Evolutionary conservation across 2,113 vertebrate species (phyloP).

Genomic region (Blennius ocellaris): DNA sequence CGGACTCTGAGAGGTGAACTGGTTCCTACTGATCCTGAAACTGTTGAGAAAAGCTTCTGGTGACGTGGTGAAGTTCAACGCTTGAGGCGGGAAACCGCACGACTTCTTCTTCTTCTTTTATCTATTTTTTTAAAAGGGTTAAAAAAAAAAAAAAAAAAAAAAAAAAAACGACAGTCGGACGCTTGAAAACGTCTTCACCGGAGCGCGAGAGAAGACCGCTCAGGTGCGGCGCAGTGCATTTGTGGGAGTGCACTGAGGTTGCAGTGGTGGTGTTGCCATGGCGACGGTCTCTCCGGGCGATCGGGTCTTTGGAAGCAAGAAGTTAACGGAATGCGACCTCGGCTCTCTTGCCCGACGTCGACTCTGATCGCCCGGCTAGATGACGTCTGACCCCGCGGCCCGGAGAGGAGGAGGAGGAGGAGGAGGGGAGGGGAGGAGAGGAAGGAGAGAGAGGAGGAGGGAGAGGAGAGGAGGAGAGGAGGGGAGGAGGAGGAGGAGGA

Average conservation of each 20-base stretch:
- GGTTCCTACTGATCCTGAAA: too few species aligned
- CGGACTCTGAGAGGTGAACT: background rate
- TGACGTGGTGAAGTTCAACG: background rate
- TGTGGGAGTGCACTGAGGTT: constrained; percentile 61
- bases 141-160: too few species aligned
- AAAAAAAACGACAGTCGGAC: background rate
- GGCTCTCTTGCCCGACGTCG: constrained; percentile 39
- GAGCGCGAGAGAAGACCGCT: constrained; percentile 1
- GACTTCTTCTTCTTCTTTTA: too few species aligned
- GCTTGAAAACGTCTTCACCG: too few species aligned
- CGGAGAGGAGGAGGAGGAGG: too few species aligned
- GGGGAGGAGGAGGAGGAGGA: too few species aligned
- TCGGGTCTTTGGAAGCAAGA: constrained; percentile 54
- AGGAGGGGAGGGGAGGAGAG: too few species aligned
- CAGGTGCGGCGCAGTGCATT: constrained; percentile 65
- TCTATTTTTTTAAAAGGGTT: background rate
- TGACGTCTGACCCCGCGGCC: constrained; percentile 58
- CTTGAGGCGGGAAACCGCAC: too few species aligned
- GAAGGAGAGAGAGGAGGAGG: too few species aligned
- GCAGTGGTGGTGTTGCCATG: constrained; percentile 75
- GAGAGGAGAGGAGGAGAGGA: too few species aligned
- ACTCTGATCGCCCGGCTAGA: constrained; percentile 50
- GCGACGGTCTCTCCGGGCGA: constrained; percentile 57
- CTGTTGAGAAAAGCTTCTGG: background rate
- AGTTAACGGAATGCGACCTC: constrained; percentile 59